Evolutionary conservation across 2,888 invertebrate species (phyloP).

Genomic region (Bibio marci): DNA sequence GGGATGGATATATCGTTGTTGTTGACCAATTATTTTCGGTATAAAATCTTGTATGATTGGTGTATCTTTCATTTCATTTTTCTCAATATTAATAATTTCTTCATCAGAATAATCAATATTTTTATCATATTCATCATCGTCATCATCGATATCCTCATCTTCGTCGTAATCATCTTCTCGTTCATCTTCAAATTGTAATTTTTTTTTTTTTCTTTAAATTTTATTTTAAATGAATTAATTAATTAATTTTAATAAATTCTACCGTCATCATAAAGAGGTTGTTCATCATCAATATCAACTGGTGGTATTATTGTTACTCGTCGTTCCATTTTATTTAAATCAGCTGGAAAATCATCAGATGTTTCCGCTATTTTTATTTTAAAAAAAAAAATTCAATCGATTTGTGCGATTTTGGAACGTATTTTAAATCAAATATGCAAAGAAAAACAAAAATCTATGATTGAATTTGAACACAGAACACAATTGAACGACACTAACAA

Average conservation of each 20-base stretch:
- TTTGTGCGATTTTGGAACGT: too few species aligned
- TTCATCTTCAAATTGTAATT: constrained; percentile 23
- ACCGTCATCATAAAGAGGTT: constrained; percentile 14
- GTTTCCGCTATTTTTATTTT: too few species aligned
- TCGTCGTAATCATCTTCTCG: constrained; percentile 23
- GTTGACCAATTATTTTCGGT: too few species aligned
- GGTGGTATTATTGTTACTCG: constrained; percentile 24
- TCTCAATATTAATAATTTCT: constrained; percentile 17
- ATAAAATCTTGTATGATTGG: too few species aligned
- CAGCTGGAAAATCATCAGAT: neutral
- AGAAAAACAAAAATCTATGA: too few species aligned
- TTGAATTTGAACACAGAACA: too few species aligned
- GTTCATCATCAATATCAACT: constrained; percentile 19
- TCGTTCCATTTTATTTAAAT: constrained; percentile 18
- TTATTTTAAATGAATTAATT: neutral
- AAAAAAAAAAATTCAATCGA: too few species aligned
- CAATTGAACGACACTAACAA: too few species aligned
- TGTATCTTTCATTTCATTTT: too few species aligned
- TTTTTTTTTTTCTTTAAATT: constrained; percentile 1
- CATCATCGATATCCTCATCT: constrained; percentile 22
- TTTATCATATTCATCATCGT: too few species aligned
- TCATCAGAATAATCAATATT: constrained; percentile 20
- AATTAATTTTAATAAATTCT: neutral
- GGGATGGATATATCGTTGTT: too few species aligned
- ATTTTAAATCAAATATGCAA: too few species aligned